A percentile compares a stretch with the other conserved stretches of the same genome.
Evolutionary conservation across 2,797 vertebrate species (phyloP).

Genomic region (Geotria australis): DNA sequence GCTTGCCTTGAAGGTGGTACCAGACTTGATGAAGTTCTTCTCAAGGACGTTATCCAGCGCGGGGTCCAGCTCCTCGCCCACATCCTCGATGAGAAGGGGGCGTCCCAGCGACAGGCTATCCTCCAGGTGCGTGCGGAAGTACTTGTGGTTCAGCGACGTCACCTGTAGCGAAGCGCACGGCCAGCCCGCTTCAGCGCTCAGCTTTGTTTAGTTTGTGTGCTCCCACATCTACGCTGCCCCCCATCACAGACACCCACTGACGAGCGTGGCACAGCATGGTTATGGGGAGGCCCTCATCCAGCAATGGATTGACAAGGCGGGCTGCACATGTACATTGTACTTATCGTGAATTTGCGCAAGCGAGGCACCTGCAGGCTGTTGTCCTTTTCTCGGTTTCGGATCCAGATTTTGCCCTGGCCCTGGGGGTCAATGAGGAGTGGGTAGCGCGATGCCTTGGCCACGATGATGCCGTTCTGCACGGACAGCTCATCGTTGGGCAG

Average conservation of each 20-base stretch:
- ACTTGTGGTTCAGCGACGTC: slow-evolving; percentile 33
- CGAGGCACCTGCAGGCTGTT: slow-evolving; percentile 25
- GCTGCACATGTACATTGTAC: too few relatives aligned
- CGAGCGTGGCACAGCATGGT: neutral
- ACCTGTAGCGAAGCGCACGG: slow-evolving; percentile 11
- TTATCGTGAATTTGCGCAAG: neutral
- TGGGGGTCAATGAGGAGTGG: slow-evolving; percentile 46
- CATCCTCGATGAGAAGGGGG: slow-evolving; percentile 34
- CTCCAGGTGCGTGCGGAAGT: slow-evolving; percentile 34
- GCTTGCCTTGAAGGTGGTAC: slow-evolving; percentile 29
- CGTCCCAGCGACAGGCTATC: slow-evolving; percentile 28
- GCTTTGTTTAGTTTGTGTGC: neutral
- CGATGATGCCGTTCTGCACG: slow-evolving; percentile 43
- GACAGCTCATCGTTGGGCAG: slow-evolving; percentile 40
- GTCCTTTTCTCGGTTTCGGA: slow-evolving; percentile 29
- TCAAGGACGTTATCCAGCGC: slow-evolving; percentile 39
- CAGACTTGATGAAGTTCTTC: slow-evolving; percentile 45
- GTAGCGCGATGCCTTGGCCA: slow-evolving; percentile 32
- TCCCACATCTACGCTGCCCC: neutral
- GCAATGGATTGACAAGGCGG: neutral
- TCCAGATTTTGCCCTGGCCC: slow-evolving; percentile 44
- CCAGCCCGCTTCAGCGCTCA: neutral
- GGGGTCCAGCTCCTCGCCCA: slow-evolving; percentile 40
- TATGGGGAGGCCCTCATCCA: neutral
- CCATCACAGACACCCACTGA: neutral